These are phyloP conservation scores for Ips nitidus DNA, from an alignment of 1,140 invertebrate species.

Conservation along the genomic window DNA sequence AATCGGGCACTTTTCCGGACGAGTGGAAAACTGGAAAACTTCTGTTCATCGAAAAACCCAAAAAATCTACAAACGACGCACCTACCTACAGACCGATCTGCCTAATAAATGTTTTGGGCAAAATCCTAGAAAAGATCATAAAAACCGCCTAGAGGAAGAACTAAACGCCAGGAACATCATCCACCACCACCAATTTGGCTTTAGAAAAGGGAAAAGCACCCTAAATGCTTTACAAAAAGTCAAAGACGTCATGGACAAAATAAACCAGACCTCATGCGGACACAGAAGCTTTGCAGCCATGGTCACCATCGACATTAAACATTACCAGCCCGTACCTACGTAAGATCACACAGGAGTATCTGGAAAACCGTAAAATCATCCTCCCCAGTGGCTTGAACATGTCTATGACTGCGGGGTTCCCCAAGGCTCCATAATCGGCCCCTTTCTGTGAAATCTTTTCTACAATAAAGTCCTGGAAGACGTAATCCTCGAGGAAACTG, in stretches of 20 bases:
- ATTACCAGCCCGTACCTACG: neutral
- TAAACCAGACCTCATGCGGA: neutral
- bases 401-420: slow-evolving; percentile 31
- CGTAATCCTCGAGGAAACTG: slow-evolving; percentile 27
- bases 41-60: neutral
- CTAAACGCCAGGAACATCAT: neutral
- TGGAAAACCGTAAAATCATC: neutral
- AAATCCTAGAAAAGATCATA: slow-evolving; percentile 19
- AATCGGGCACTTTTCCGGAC: neutral
- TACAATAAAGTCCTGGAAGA: slow-evolving; percentile 45
- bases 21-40: neutral
- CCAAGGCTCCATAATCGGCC: slow-evolving; percentile 46
- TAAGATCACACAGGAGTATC: slow-evolving; percentile 3
- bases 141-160: slow-evolving; percentile 8
- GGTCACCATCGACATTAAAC: neutral
- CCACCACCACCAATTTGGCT: neutral
- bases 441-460: slow-evolving; percentile 45
- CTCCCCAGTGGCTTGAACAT: too few relatives aligned
- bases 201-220: neutral
- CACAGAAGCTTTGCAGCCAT: neutral
- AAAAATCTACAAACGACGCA: slow-evolving; percentile 2
- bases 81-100: slow-evolving; percentile 26
- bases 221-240: neutral
- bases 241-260: neutral
- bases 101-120: slow-evolving; percentile 14